These are phyloP conservation scores for Urechis unicinctus DNA, from an alignment of 2,888 invertebrate genomes.

Conservation along the genomic window DNA sequence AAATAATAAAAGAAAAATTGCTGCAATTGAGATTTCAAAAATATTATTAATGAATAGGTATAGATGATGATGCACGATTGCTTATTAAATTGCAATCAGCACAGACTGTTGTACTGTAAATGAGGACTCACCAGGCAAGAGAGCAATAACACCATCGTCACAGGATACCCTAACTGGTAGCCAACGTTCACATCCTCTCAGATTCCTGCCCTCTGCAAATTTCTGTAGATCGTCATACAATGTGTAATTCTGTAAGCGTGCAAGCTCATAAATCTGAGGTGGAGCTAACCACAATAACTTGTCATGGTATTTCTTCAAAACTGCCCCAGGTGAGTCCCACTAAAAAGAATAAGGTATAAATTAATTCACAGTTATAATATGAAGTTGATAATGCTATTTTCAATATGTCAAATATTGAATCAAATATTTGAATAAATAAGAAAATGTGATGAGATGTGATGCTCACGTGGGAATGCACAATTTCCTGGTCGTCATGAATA, in stretches of 20 bases:
- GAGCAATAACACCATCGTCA: slow-evolving; percentile 9
- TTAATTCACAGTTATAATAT: neutral
- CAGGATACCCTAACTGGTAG: slow-evolving; percentile 9
- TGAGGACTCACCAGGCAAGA: slow-evolving; percentile 13
- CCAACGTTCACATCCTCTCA: slow-evolving; percentile 6
- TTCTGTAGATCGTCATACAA: slow-evolving; percentile 2
- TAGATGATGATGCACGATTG: too few species aligned
- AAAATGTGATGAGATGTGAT: neutral
- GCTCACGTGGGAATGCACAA: slow-evolving; percentile 8
- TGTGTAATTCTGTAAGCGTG: neutral
- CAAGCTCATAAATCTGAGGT: slow-evolving; percentile 13
- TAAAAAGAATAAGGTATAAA: neutral
- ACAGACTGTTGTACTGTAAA: too few species aligned
- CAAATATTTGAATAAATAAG: neutral
- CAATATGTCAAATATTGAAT: neutral
- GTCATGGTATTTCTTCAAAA: slow-evolving; percentile 1
- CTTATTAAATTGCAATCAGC: too few species aligned
- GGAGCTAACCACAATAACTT: slow-evolving; percentile 10
- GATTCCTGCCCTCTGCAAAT: slow-evolving; percentile 3
- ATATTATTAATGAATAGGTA: too few species aligned
- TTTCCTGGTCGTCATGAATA: slow-evolving; percentile 9
- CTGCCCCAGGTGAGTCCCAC: slow-evolving; percentile 4
- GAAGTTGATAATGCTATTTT: neutral
- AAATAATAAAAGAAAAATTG: too few species aligned
- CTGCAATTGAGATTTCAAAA: too few species aligned